Evolutionary conservation across 2,888 invertebrate genomes (phyloP).

Genomic region (Barypeithes pellucidus): DNA sequence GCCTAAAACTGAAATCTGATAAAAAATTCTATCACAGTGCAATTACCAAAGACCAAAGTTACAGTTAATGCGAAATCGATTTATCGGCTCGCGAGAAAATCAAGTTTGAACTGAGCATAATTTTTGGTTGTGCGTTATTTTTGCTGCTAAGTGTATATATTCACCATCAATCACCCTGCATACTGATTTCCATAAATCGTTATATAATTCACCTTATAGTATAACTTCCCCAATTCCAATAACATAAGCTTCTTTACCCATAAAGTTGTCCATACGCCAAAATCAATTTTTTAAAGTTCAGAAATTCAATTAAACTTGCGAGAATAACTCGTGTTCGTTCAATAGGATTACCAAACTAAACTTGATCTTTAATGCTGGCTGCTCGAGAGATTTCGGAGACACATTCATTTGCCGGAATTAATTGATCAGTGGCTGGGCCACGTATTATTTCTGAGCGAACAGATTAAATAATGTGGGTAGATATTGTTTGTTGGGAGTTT

Average conservation of each 20-base stretch:
- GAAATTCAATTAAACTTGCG: constrained; percentile 32
- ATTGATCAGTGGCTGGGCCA: not conserved
- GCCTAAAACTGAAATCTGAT: too few relatives aligned
- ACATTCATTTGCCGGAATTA: not conserved
- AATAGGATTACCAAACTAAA: constrained; percentile 13
- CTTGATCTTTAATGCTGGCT: constrained; percentile 23
- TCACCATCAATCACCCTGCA: too few relatives aligned
- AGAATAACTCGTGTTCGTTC: constrained; percentile 11
- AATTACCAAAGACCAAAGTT: too few relatives aligned
- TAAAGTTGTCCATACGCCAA: not conserved
- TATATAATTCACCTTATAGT: not conserved
- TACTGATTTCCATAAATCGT: too few relatives aligned
- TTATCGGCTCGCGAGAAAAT: too few relatives aligned
- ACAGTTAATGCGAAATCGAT: too few relatives aligned
- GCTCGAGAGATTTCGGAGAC: constrained; percentile 9
- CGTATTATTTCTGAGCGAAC: not conserved
- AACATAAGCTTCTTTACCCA: not conserved
- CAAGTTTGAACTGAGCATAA: too few relatives aligned
- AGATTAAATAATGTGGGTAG: not conserved
- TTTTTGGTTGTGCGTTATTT: too few relatives aligned
- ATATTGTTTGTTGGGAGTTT: not conserved
- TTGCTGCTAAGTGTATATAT: too few relatives aligned
- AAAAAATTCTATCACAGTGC: too few relatives aligned
- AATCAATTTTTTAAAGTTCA: constrained; percentile 15
- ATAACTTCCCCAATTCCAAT: not conserved